Evolutionary conservation across 2,888 invertebrate genomes (phyloP).

Genomic region (Polyommatus iphigenia): DNA sequence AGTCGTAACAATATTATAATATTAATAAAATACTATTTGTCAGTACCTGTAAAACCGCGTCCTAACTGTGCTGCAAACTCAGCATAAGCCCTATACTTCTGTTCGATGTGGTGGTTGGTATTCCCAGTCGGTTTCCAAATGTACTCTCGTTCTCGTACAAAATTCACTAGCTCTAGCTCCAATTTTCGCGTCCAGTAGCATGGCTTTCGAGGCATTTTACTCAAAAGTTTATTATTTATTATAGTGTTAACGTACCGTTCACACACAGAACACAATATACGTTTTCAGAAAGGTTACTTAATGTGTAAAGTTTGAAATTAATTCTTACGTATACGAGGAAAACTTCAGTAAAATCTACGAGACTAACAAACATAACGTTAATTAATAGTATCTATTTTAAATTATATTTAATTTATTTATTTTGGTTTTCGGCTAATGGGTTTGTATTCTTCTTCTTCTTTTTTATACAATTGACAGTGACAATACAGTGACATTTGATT

Average conservation of each 20-base stretch:
- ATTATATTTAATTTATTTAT: too few species aligned
- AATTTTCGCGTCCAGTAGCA: constrained; percentile 72
- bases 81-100: constrained; percentile 72
- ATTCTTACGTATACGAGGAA: not conserved
- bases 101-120: constrained; percentile 71
- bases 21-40: not conserved
- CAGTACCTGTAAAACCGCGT: constrained; percentile 64
- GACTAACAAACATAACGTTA: not conserved
- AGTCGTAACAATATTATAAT: too few species aligned
- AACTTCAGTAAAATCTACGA: not conserved
- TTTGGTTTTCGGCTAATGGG: not conserved
- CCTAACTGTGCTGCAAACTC: constrained; percentile 68
- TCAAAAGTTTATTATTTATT: not conserved
- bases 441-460: not conserved
- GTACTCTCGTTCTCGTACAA: constrained; percentile 60
- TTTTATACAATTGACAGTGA: not conserved
- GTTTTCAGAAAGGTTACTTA: too few species aligned
- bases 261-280: too few species aligned
- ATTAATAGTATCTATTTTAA: not conserved
- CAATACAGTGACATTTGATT: not conserved
- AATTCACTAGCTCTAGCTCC: constrained; percentile 69
- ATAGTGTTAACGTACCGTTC: too few species aligned
- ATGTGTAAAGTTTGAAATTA: too few species aligned
- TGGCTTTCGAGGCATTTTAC: constrained; percentile 60
- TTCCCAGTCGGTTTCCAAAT: constrained; percentile 69